Percentiles rank a stretch among this genome's conserved stretches.
Conservation (phyloP, 2,797 vertebrate genomes). For the Sandelia bainsii region DNA sequence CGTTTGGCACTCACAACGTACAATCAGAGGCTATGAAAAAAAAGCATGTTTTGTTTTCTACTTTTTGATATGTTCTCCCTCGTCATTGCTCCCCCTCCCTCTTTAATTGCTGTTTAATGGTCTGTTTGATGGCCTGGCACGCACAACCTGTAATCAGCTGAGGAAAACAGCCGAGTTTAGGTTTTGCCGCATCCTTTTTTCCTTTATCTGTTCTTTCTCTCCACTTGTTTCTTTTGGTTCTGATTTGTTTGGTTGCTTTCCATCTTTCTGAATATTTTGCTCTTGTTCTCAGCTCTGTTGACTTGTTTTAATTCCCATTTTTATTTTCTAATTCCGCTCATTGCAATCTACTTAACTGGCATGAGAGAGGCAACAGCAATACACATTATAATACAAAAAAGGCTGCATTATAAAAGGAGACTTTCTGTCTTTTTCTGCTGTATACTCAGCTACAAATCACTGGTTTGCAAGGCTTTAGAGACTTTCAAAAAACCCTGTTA, state of each 20-base stretch:
- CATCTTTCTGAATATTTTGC: conserved; percentile 27
- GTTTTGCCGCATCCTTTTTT: conserved; percentile 59
- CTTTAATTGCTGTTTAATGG: conserved; percentile 74
- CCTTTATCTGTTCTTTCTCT: conserved; percentile 56
- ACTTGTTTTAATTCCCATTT: conserved; percentile 3
- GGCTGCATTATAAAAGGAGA: conserved; percentile 17
- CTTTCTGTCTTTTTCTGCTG: conserved; percentile 14
- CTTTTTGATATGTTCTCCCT: conserved; percentile 59
- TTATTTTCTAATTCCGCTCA: conserved; percentile 10
- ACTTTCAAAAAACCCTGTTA: conserved; percentile 45
- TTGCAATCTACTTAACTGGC: conserved; percentile 15
- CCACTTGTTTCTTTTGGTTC: conserved; percentile 54
- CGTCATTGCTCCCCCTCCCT: conserved; percentile 50
- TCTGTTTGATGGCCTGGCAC: conserved; percentile 66
- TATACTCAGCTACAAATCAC: conserved; percentile 40
- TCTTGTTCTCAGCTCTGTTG: conserved; percentile 19
- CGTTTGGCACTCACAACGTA: conserved; percentile 46
- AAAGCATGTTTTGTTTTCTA: conserved; percentile 58
- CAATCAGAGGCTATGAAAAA: conserved; percentile 60
- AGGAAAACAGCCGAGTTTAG: conserved; percentile 55
- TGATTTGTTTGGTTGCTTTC: conserved; percentile 24
- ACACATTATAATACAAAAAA: conserved; percentile 20
- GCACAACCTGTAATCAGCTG: conserved; percentile 63
- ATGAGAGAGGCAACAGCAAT: conserved; percentile 17
- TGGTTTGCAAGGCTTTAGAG: conserved; percentile 39